Evolutionary conservation across 2,888 invertebrate species (phyloP), one percentile per base, ranked within the genome.

Genomic region (Hecatera dysodea): DNA sequence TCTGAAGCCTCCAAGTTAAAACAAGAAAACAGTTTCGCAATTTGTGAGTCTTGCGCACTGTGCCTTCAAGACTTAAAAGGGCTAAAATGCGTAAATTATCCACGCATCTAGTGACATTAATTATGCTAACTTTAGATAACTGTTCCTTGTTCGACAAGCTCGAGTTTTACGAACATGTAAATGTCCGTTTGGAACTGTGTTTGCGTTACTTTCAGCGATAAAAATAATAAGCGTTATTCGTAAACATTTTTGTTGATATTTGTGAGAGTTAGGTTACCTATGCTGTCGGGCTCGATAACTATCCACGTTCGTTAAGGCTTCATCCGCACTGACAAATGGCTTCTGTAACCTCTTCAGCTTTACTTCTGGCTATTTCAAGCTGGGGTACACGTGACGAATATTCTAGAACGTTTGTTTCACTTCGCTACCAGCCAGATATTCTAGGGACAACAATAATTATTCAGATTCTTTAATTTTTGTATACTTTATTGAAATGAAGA

Each of bases 121-220:
- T 67, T 61, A 78, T 80, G 67, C 71, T 44, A 1, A 15, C 9
- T 48, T 59, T 29, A 59, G 75, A 66, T 78, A 75, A 62, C 57
- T 42, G 11, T 22, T 42, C 22, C 48, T 22, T 67, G 78, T 75
- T 61, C n/a, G 61, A 78, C 71, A 67, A 50, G 61, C 22, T 44
- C 15, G 3, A 56, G 61, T 79, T 71, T 48, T 63, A 48, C 39
- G n/a, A 80, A 75, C 67, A 80, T 72, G 78, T 39, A 60, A 56
- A 75, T 50, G 29, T 29, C 9, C 39, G 36, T 67, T 71, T 12
- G 6, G 3, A 50, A 61, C 15, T 48, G 36, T 78, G 63, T 78
- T 29, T 22, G 24, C 57, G 11, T 53, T 46, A 64, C 36, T 73
- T 75, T 59, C 0, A 55, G 62, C 57, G 78, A 78, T 78, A 78